Base-by-base conservation (phyloP, 2,113 vertebrate genomes). In the Festucalex cinctus region DNA sequence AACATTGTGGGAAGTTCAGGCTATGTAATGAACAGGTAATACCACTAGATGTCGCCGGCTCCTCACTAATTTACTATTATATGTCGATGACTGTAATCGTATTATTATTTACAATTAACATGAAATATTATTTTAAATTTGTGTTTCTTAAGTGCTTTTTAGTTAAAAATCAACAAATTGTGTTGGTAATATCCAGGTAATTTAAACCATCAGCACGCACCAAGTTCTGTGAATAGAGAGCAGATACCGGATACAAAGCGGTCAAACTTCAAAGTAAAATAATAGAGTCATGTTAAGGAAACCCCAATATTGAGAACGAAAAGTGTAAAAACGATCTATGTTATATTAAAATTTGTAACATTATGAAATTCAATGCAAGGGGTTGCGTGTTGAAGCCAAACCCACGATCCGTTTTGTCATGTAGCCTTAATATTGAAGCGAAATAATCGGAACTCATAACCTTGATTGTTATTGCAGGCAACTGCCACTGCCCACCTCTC, bases 341-440 rank as follows among this genome's bases (percentile, higher is more conserved):
- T 41, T 62, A 3, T 12, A 14, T 26, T 3, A 9, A 17, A 16
- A 1, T 0, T 26, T 0, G 4, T 3, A n/a, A 8, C 36, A 10
- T 1, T 6, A 0, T 26, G 1, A 43, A 43, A 43, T 14, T 17
- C 17, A 8, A 0, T 1, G 9, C 2, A 26, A 17, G 0, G 22
- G 5, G 0, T 12, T 14, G 35, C 13, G 5, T 7, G 12, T 16
- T 22, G 22, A 14, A 24, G 1, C n/a, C 22, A 9, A 26, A 44
- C 1, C 6, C 7, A 62, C 6, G 0, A 7, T 7, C 43, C 0
- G 5, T 35, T 2, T 13, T 6, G 1, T 26, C 8, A 0, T 9
- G 1, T 1, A 1, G 4, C 28, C 57, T 77, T 87, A 85, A 76
- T 0, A 70, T 65, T 83, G 39, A 76, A 83, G 73, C 62, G 3